phyloP scores from a whole-genome alignment of 2,113 vertebrate genomes.

The Rhinoderma darwinii region DNA sequence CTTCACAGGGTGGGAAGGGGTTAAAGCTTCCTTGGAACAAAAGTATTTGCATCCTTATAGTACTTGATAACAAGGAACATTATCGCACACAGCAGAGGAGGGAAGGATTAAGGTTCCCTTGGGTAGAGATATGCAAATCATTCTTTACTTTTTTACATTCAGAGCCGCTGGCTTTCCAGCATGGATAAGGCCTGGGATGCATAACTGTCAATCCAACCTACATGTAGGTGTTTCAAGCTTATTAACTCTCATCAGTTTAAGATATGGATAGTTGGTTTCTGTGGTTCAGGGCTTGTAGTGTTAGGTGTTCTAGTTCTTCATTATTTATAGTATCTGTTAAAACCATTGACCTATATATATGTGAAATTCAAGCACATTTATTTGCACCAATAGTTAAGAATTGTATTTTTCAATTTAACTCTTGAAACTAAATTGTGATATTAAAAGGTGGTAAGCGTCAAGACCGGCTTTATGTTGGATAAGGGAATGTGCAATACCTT shows the following conservation, averaged over 20 bases:
- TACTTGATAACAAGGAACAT: background rate
- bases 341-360: slow-evolving; percentile 2
- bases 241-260: slow-evolving; percentile 13
- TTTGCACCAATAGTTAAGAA: background rate
- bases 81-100: background rate
- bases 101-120: background rate
- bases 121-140: slow-evolving; percentile 16
- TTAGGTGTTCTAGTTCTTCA: background rate
- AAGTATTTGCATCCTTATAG: background rate
- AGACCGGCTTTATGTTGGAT: background rate
- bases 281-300: background rate
- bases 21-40: background rate
- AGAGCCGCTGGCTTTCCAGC: background rate
- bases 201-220: background rate
- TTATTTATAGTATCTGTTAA: background rate
- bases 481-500: background rate
- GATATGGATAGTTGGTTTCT: background rate
- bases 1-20: too few species aligned
- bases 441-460: too few species aligned
- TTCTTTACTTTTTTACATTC: background rate
- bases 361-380: background rate
- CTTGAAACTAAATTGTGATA: too few species aligned
- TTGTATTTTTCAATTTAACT: too few species aligned
- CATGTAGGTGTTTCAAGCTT: background rate
- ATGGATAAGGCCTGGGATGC: background rate